These are phyloP conservation scores for Shargacucullia verbasci DNA, from an alignment of 2,888 invertebrate genomes.

Conservation along the genomic window DNA sequence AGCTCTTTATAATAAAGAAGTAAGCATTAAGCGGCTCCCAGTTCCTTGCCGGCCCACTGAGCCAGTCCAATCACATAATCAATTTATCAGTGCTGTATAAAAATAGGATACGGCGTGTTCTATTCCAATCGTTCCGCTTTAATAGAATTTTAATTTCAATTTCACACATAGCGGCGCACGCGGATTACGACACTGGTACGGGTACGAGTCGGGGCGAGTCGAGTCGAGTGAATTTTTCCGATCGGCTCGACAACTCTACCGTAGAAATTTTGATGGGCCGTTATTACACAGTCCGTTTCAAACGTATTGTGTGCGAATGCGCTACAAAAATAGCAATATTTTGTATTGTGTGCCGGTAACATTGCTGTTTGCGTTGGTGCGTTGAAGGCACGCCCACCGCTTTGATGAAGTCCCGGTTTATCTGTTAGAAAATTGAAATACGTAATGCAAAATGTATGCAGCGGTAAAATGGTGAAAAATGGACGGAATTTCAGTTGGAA, in stretches of 20 bases:
- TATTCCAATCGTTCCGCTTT: slow-evolving; percentile 76
- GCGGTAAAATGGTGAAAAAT: slow-evolving; percentile 31
- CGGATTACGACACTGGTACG: slow-evolving; percentile 76
- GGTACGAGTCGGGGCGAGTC: slow-evolving; percentile 54
- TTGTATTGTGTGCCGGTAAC: slow-evolving; percentile 59
- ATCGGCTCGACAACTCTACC: slow-evolving; percentile 79
- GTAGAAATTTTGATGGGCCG: slow-evolving; percentile 84
- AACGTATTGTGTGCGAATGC: slow-evolving; percentile 80
- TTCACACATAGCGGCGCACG: slow-evolving; percentile 80
- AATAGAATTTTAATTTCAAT: slow-evolving; percentile 87
- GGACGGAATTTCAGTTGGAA: slow-evolving; percentile 33
- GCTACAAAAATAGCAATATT: slow-evolving; percentile 70
- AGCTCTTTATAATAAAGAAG: slow-evolving; percentile 11
- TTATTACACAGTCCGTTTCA: slow-evolving; percentile 85
- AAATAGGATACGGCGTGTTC: slow-evolving; percentile 63
- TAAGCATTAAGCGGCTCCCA: slow-evolving; percentile 32
- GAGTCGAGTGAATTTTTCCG: slow-evolving; percentile 78
- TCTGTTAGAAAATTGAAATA: slow-evolving; percentile 52
- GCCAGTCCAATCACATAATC: slow-evolving; percentile 56
- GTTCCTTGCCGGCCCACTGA: slow-evolving; percentile 49
- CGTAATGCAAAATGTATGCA: slow-evolving; percentile 43
- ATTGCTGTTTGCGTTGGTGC: slow-evolving; percentile 50
- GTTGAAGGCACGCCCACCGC: slow-evolving; percentile 52
- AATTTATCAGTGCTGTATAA: slow-evolving; percentile 61
- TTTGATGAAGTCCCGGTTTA: slow-evolving; percentile 59